Conservation (phyloP, 2,888 invertebrate genomes). For the Acrobasis consociella region DNA sequence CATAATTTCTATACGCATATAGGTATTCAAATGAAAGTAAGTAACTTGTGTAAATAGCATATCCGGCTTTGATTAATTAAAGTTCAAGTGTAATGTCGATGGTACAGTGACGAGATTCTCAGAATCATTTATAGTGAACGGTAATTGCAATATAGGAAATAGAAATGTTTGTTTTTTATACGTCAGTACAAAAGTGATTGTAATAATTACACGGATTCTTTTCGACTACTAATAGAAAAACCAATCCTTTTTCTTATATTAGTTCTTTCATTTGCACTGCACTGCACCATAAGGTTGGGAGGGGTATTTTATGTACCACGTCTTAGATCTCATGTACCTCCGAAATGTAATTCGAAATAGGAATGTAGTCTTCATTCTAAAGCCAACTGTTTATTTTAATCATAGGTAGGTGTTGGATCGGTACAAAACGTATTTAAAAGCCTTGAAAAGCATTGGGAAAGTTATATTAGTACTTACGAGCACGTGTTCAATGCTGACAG, state of each 20-base stretch:
- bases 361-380: background rate
- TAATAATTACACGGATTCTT: background rate
- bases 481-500: too few relatives aligned
- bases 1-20: background rate
- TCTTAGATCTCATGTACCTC: background rate
- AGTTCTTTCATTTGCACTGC: background rate
- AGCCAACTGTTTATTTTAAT: background rate
- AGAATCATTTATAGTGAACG: background rate
- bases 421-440: too few relatives aligned
- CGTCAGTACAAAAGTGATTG: slow-evolving; percentile 13
- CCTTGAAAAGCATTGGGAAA: too few relatives aligned
- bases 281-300: background rate
- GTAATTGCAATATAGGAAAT: background rate
- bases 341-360: background rate
- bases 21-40: background rate
- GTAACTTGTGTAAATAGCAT: slow-evolving; percentile 13
- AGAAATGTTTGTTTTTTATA: slow-evolving; percentile 32
- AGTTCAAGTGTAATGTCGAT: slow-evolving; percentile 37
- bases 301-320: slow-evolving; percentile 30
- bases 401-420: background rate
- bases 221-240: background rate
- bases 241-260: background rate
- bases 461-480: too few relatives aligned
- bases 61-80: slow-evolving; percentile 25
- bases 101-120: slow-evolving; percentile 30